These are phyloP conservation scores for Bursaphelenchus okinawaensis DNA, from an alignment of 2,888 invertebrate genomes.

Conservation along the genomic window DNA sequence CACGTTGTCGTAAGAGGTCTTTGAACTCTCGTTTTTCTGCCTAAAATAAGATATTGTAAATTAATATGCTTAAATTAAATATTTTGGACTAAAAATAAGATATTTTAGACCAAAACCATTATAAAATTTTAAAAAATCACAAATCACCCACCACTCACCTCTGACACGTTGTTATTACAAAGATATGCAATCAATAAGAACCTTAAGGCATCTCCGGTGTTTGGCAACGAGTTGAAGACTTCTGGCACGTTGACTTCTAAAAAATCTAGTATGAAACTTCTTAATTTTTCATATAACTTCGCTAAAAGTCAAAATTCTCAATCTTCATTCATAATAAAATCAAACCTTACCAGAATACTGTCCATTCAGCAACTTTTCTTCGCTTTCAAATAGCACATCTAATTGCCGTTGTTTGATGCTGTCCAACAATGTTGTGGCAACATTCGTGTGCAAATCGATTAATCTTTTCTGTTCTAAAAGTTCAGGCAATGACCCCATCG, in stretches of 20 bases:
- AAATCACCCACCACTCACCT: neutral
- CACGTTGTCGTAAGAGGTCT: conserved; percentile 36
- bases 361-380: conserved; percentile 87
- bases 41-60: conserved; percentile 27
- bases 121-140: neutral
- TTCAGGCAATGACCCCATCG: conserved; percentile 75
- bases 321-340: neutral
- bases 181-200: conserved; percentile 45
- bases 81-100: conserved; percentile 7
- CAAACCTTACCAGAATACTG: conserved; percentile 60
- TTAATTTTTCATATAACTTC: neutral
- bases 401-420: conserved; percentile 70
- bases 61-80: neutral
- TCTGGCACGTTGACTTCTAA: conserved; percentile 40
- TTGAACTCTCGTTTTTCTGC: conserved; percentile 38
- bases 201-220: conserved; percentile 46
- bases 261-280: neutral
- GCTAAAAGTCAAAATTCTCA: neutral
- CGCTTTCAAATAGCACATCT: conserved; percentile 92
- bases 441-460: conserved; percentile 96
- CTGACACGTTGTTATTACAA: conserved; percentile 30
- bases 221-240: conserved; percentile 25
- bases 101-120: conserved; percentile 8
- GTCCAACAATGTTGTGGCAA: conserved; percentile 72
- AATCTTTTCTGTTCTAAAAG: conserved; percentile 91